Base-by-base conservation (phyloP, 1,140 invertebrate species). In the Microplitis mediator region DNA sequence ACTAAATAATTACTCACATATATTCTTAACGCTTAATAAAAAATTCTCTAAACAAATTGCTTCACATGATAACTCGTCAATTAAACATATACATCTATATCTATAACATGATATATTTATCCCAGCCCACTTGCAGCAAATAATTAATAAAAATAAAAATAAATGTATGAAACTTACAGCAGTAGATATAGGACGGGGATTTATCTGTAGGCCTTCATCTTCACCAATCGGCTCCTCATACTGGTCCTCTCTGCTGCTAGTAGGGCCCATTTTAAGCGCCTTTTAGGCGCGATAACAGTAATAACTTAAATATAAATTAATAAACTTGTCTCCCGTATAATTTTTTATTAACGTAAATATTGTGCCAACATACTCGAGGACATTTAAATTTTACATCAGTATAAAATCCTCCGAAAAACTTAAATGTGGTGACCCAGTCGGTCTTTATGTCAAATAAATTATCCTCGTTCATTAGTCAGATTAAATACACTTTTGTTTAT, bases 181-280 rank as follows among this genome's bases (percentile, higher is more conserved):
- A 13, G 81, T 79, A 51, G 54, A 68, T 72, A 69, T 78, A 23
- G 79, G 68, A 69, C 78, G 82, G 4, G 85, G 66, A 60, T 81
- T 78, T 72, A 84, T 84, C 56, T 86, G 81, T 76, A 86, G 80
- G 78, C 85, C 86, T 56, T 84, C 82, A 63, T 87, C 84, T 58
- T 84, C 84, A 66, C 79, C 84, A 65, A 82, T 76, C 75, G 83
- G 83, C 69, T 86, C 85, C 65, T 81, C 82, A 70, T 80, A 82
- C 39, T 87, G 84, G 66, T 79, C 82, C 61, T 87, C 85, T 50
- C 81, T 85, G 75, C 86, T 87, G 76, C 80, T 86, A 66, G 82
- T 80, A 63, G 85, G 85, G 67, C 85, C 86, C 86, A 86, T 84
- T 73, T 82, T 78, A 45, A 75, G 77, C 79, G 74, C 73, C 77